Evolutionary conservation across 1,140 invertebrate species (phyloP).

Genomic region (Aleiodes sp.): DNA sequence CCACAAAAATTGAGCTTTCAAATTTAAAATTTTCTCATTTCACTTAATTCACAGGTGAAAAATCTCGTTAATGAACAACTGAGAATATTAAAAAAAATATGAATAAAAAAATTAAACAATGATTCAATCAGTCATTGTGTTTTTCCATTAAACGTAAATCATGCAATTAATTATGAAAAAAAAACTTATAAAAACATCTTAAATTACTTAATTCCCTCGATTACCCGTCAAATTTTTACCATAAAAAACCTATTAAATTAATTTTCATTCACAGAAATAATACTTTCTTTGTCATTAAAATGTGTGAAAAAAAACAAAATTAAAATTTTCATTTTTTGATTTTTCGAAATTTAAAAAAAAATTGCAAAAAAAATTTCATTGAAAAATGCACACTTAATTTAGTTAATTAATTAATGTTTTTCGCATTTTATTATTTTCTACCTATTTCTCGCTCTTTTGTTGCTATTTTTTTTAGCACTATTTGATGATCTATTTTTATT

Average conservation of each 20-base stretch:
- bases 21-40: too few species aligned
- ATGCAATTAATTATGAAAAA: slow-evolving; percentile 2
- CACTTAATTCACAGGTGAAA: too few species aligned
- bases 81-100: too few species aligned
- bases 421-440: slow-evolving; percentile 58
- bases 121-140: background rate
- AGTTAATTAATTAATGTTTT: slow-evolving; percentile 9
- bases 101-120: too few species aligned
- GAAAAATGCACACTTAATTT: background rate
- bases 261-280: slow-evolving; percentile 6
- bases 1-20: too few species aligned
- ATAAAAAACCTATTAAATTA: slow-evolving; percentile 4
- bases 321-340: background rate
- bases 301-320: background rate
- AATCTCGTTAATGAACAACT: too few species aligned
- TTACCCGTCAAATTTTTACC: background rate
- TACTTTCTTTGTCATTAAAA: background rate
- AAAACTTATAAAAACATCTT: slow-evolving; percentile 1
- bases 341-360: background rate
- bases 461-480: slow-evolving; percentile 74
- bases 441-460: slow-evolving; percentile 76
- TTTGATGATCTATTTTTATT: slow-evolving; percentile 71
- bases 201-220: background rate
- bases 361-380: background rate
- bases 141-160: background rate